A percentile compares a stretch with the other conserved stretches of the same genome.
Evolutionary conservation across 1,140 invertebrate species (phyloP).

Genomic region (Cydia strobilella): DNA sequence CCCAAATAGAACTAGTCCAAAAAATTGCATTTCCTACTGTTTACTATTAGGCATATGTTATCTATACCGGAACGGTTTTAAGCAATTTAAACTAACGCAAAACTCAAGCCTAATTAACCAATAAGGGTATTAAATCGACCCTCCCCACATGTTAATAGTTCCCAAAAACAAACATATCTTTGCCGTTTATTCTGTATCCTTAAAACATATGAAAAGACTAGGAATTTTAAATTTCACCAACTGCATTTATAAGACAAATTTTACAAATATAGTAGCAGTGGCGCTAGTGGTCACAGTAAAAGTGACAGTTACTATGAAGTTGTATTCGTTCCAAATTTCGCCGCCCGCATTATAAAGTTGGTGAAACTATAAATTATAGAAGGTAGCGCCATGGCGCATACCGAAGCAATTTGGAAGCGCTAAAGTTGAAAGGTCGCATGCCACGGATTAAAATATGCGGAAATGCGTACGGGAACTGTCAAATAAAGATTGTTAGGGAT

Average conservation of each 20-base stretch:
- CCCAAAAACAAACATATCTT: not conserved
- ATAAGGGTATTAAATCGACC: slow-evolving; percentile 7
- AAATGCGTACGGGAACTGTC: slow-evolving; percentile 55
- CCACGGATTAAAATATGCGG: slow-evolving; percentile 59
- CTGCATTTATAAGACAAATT: not conserved
- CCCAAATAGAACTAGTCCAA: too few species aligned
- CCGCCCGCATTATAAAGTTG: not conserved
- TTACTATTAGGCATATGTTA: slow-evolving; percentile 5
- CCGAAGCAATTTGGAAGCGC: slow-evolving; percentile 53
- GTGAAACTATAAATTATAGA: slow-evolving; percentile 16
- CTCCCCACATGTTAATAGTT: slow-evolving; percentile 2
- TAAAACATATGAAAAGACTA: not conserved
- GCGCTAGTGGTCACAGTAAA: not conserved
- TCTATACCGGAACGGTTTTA: slow-evolving; percentile 7
- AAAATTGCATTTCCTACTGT: not conserved
- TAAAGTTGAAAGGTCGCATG: slow-evolving; percentile 51
- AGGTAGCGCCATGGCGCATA: slow-evolving; percentile 40
- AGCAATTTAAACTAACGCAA: slow-evolving; percentile 3
- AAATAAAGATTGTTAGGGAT: slow-evolving; percentile 45
- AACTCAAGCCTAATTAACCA: slow-evolving; percentile 14
- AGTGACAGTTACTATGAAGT: not conserved
- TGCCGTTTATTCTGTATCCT: not conserved
- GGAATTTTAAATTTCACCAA: not conserved
- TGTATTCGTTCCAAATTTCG: not conserved
- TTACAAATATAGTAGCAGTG: not conserved